These are phyloP conservation scores for Drosophila novamexicana DNA, from an alignment of 1,140 invertebrate species.

Conservation along the genomic window DNA sequence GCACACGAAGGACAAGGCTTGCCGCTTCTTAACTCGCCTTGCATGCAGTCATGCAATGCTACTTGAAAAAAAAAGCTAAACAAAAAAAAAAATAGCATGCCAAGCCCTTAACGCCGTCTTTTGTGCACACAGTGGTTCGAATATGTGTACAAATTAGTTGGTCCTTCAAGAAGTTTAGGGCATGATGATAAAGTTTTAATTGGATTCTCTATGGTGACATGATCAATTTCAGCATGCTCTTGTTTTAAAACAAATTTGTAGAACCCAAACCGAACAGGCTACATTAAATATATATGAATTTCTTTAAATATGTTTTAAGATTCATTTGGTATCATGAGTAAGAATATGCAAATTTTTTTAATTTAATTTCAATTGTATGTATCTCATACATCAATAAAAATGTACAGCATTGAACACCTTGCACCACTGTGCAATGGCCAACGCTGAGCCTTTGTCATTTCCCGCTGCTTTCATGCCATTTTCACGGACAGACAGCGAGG, in stretches of 20 bases:
- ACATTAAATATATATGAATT: no score
- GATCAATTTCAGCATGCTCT: no score
- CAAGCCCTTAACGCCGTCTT: conserved; percentile 30
- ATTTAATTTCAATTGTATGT: no score
- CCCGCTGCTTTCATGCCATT: conserved; percentile 66
- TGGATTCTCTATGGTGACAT: background rate
- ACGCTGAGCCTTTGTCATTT: conserved; percentile 54
- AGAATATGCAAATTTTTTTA: no score
- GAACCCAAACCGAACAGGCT: no score
- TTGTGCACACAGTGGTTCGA: conserved; percentile 26
- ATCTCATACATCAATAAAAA: no score
- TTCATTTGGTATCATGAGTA: no score
- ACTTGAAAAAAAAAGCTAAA: conserved; percentile 68
- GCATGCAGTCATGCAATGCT: conserved; percentile 79
- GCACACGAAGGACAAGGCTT: conserved; percentile 64
- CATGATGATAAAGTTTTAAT: conserved; percentile 11
- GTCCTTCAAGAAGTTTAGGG: no score
- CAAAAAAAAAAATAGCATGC: conserved; percentile 40
- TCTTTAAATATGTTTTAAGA: no score
- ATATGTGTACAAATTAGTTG: background rate
- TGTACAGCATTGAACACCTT: no score
- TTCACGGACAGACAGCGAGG: conserved; percentile 60
- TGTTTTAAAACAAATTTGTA: no score
- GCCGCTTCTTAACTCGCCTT: conserved; percentile 40
- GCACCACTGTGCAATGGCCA: conserved; percentile 38